A percentile compares a stretch with the other conserved stretches of the same genome.
phyloP scores from a whole-genome alignment of 1,140 invertebrate genomes.

The Euborellia annulipes region DNA sequence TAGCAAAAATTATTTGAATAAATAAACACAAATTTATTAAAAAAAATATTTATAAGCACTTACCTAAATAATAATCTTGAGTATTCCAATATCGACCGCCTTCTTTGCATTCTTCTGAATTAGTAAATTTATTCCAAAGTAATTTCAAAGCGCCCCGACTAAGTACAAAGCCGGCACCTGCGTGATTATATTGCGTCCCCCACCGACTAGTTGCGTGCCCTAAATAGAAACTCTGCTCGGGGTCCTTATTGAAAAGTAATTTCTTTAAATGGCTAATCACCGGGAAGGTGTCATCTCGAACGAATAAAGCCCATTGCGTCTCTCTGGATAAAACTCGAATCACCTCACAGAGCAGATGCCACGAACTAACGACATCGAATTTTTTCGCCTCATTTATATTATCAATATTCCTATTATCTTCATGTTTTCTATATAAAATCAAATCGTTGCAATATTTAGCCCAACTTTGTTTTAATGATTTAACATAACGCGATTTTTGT shows the following conservation, averaged over 20 bases:
- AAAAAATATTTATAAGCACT: conserved; percentile 5
- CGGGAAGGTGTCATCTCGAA: conserved; percentile 32
- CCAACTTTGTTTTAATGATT: not conserved
- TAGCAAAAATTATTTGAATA: conserved; percentile 6
- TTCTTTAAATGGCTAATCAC: conserved; percentile 32
- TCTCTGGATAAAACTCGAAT: not conserved
- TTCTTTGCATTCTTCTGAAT: conserved; percentile 23
- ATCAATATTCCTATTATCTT: too few species aligned
- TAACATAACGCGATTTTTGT: too few species aligned
- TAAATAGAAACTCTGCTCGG: conserved; percentile 29
- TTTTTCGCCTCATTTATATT: not conserved
- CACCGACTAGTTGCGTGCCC: conserved; percentile 32
- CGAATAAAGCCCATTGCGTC: conserved; percentile 30
- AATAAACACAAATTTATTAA: conserved; percentile 3
- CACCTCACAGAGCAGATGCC: conserved; percentile 6
- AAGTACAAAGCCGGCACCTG: conserved; percentile 33
- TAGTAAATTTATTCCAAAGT: conserved; percentile 27
- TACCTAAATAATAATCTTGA: conserved; percentile 38
- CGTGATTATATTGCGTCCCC: conserved; percentile 32
- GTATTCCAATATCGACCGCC: conserved; percentile 37
- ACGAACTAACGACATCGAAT: not conserved
- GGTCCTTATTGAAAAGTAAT: conserved; percentile 26
- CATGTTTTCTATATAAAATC: not conserved
- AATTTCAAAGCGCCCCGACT: conserved; percentile 26
- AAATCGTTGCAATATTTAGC: not conserved